These are phyloP conservation scores for Xylophagus ater DNA, from an alignment of 2,888 invertebrate genomes.

Conservation along the genomic window DNA sequence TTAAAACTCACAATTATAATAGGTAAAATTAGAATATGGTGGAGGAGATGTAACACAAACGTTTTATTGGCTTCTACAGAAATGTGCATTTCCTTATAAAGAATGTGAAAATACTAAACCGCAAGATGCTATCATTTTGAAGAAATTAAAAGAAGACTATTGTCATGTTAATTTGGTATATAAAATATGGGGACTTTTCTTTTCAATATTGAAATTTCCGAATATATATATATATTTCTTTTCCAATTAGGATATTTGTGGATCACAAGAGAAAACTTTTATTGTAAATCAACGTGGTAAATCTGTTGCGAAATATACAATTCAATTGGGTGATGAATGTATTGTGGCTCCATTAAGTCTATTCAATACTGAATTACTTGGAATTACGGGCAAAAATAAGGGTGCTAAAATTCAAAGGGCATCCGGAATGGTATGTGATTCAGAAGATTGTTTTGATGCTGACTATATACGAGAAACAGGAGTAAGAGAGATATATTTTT, in stretches of 20 bases:
- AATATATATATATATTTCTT: no score
- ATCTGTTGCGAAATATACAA: conserved; percentile 57
- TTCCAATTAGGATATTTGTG: conserved; percentile 72
- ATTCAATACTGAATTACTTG: conserved; percentile 77
- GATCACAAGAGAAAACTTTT: conserved; percentile 74
- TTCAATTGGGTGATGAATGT: conserved; percentile 80
- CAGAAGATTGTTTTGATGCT: conserved; percentile 90
- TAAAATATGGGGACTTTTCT: no score
- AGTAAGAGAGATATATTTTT: conserved; percentile 35
- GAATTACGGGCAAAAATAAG: conserved; percentile 64
- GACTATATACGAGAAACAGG: conserved; percentile 84
- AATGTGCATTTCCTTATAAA: conserved; percentile 83
- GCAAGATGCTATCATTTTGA: conserved; percentile 66
- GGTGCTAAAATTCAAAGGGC: conserved; percentile 59
- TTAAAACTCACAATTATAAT: background rate
- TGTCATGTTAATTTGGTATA: conserved; percentile 77
- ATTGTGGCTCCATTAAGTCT: conserved; percentile 81
- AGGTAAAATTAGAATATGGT: conserved; percentile 68
- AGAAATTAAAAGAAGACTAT: conserved; percentile 76
- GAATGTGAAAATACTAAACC: conserved; percentile 62
- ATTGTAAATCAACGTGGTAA: conserved; percentile 60
- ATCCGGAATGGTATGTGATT: conserved; percentile 57
- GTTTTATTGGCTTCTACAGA: conserved; percentile 76
- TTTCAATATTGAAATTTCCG: no score
- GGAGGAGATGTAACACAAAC: conserved; percentile 86